Conservation (phyloP, 1,140 invertebrate species). For the Bombyx mori region ASM3026992v2 NC_085119.1:16168501-16169000, state of each 20-base stretch:
- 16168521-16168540: too few species aligned
- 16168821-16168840: slow-evolving; percentile 78
- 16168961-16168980: too few species aligned
- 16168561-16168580: background rate
- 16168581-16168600: background rate
- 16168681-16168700: slow-evolving; percentile 83
- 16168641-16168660: slow-evolving; percentile 80
- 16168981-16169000: too few species aligned
- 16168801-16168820: slow-evolving; percentile 71
- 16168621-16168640: slow-evolving; percentile 65
- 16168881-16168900: background rate
- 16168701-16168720: slow-evolving; percentile 89
- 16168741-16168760: slow-evolving; percentile 77
- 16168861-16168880: slow-evolving; percentile 71
- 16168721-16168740: slow-evolving; percentile 81
- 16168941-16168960: too few species aligned
- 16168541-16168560: too few species aligned
- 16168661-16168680: slow-evolving; percentile 87
- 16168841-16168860: slow-evolving; percentile 79
- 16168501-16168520: too few species aligned
- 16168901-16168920: slow-evolving; percentile 6
- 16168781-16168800: slow-evolving; percentile 72
- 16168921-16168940: too few species aligned
- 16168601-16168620: background rate
- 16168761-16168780: slow-evolving; percentile 76